A percentile compares a stretch with the other conserved stretches of the same genome.
These are phyloP conservation scores for Galeopsomyia nigrocyanea DNA, from an alignment of 2,888 invertebrate genomes.

Conservation along the genomic window DNA sequence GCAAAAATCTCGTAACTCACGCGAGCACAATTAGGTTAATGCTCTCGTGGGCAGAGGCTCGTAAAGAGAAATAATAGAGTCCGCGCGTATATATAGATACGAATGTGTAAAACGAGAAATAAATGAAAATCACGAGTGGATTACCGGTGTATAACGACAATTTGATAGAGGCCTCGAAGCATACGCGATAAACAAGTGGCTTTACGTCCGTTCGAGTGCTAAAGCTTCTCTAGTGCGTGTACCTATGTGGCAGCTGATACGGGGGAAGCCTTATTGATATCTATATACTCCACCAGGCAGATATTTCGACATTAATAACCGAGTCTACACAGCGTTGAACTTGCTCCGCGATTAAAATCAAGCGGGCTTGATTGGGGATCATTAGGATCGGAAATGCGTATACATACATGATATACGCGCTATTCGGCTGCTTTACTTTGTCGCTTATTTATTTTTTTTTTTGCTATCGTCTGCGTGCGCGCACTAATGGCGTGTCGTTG, in stretches of 20 bases:
- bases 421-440: background rate
- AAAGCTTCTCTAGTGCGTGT: background rate
- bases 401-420: background rate
- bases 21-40: too few species aligned
- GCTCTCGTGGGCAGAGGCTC: too few species aligned
- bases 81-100: constrained; percentile 5
- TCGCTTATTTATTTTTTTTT: constrained; percentile 2
- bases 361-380: constrained; percentile 23
- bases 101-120: constrained; percentile 1
- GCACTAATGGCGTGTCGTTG: background rate
- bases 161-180: constrained; percentile 1
- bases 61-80: constrained; percentile 18
- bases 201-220: background rate
- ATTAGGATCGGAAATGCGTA: constrained; percentile 27
- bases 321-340: constrained; percentile 7
- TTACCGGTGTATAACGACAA: background rate
- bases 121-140: constrained; percentile 7
- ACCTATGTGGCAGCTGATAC: background rate
- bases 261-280: constrained; percentile 14
- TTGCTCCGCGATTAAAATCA: constrained; percentile 27
- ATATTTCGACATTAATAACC: constrained; percentile 39
- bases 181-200: background rate
- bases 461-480: background rate
- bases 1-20: too few species aligned
- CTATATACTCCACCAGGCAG: background rate